Evolutionary conservation across 2,113 vertebrate species (phyloP), one percentile per base, ranked within the genome.

Genomic region (Hyperoodon ampullatus): DNA sequence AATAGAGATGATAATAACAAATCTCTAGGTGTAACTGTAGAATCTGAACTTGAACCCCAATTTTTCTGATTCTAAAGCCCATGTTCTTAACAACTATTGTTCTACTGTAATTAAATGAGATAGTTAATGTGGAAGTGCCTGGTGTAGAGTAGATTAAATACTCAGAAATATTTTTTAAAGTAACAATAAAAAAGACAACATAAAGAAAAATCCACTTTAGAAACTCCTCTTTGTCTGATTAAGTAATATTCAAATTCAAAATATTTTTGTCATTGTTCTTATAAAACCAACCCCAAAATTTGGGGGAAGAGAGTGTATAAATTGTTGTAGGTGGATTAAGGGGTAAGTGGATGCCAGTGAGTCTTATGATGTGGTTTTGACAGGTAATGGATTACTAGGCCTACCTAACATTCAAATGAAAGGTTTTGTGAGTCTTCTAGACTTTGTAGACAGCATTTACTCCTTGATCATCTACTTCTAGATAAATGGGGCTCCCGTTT

Each of bases 361-460:
- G 44, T 58, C 13, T 50, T 16, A 23, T 39, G 71, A 47, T 39
- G 4, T 26, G 23, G 24, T 47, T 55, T 44, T n/a, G 50, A 44
- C 23, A 86, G 47, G 33, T 4, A 77, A 14, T 23, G 39, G 61
- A 95, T 96, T 98, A 97, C 96, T 65, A 2, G 97, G 97, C 90
- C 98, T 96, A 97, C 94, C 95, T 94, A 97, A 96, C 93, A 97
- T 90, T 98, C 95, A 98, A 95, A 96, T 96, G 95, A 86, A 98
- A 63, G 82, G 87, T 47, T 98, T 66, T 95, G 55, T 42, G 82
- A 97, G 94, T 98, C 96, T 98, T 98, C 97, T 97, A 95, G 35
- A 96, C 97, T 93, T 97, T 98, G 97, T 24, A 97, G 94, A 95
- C 93, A 98, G 96, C 87, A 50, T 50, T 26, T 30, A 78, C 16